phyloP scores from a whole-genome alignment of 2,797 vertebrate genomes.

The Pipistrellus kuhlii region DNA sequence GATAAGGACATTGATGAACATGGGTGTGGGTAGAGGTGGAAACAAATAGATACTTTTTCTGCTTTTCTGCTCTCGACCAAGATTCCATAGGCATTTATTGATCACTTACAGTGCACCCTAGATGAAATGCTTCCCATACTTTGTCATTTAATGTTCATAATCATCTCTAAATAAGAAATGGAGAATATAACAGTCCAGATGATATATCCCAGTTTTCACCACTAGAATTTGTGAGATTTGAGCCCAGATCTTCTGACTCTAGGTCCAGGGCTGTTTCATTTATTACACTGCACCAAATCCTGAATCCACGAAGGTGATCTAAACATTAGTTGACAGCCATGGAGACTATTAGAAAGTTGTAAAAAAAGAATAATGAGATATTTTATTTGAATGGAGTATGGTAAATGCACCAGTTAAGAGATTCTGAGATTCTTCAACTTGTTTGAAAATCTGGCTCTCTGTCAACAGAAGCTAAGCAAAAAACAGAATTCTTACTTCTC shows the following conservation, averaged over 20 bases:
- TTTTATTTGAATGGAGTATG: conserved; percentile 6
- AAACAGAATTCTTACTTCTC: conserved; percentile 62
- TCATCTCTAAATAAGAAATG: conserved; percentile 45
- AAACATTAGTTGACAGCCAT: conserved; percentile 5
- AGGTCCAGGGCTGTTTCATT: background rate
- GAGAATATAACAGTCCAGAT: background rate
- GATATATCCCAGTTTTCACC: background rate
- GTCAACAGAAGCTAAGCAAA: conserved; percentile 53
- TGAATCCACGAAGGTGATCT: background rate
- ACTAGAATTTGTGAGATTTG: conserved; percentile 31
- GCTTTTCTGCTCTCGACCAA: background rate
- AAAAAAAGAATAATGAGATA: conserved; percentile 16
- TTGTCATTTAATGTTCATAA: background rate
- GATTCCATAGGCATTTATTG: background rate
- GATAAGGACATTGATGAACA: background rate
- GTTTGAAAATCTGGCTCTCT: conserved; percentile 51
- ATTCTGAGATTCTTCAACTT: conserved; percentile 51
- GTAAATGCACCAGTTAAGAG: conserved; percentile 44
- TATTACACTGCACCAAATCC: background rate
- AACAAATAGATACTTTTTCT: background rate
- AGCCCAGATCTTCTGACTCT: background rate
- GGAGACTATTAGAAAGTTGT: background rate
- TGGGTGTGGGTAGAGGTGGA: background rate
- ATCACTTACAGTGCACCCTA: background rate
- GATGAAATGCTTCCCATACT: background rate